Evolutionary conservation across 2,888 invertebrate species (phyloP), one percentile per base, ranked within the genome.

Genomic region (Epistrophella euchroma): DNA sequence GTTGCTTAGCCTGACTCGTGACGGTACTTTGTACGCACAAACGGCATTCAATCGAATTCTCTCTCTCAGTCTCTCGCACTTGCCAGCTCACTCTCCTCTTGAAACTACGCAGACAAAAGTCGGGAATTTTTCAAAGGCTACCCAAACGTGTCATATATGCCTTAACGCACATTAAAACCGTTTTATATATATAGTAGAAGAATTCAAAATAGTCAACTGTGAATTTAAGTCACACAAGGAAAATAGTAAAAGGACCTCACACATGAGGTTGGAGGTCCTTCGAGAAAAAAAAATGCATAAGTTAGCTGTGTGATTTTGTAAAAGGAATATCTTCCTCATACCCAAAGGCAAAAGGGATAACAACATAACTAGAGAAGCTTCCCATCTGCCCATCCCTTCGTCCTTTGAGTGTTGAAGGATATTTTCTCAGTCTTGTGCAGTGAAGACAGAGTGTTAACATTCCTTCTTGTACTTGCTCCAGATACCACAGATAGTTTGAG

Each of bases 1-100:
- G 92, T 92, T 92, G 91, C 91, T 91, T 89, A 89, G 89, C 89
- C 89, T 91, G 89, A 88, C 88, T 88, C 89, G 88, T 82, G 89
- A 89, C 90, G 91, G 92, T 90, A 89, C 90, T 88, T 86, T 89
- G 17, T 32, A 71, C 56, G 35, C 80, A 73, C 19, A 37, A 58
- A 35, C 13, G 28, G 55, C 75, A 37, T 72, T 22, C 15, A 64
- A 64, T 11, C 71, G 13, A 68, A 68, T 68, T 52, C 22, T 22
- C 68, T 52, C 68, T 68, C 68, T 52, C 37, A n/a, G 11, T 68
- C 13, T 37, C n/a, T 68, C 68, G 25, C 66, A 19, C 19, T 17
- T 13, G 19, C 15, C 32, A 28, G 25, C 11, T 64, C 45, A 45
- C 6, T 43, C 60, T 60, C 60, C 19, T n/a, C 11, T 47, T 47